Evolutionary conservation across 1,140 invertebrate genomes (phyloP).

Genomic region (Drosophila trapezifrons): DNA sequence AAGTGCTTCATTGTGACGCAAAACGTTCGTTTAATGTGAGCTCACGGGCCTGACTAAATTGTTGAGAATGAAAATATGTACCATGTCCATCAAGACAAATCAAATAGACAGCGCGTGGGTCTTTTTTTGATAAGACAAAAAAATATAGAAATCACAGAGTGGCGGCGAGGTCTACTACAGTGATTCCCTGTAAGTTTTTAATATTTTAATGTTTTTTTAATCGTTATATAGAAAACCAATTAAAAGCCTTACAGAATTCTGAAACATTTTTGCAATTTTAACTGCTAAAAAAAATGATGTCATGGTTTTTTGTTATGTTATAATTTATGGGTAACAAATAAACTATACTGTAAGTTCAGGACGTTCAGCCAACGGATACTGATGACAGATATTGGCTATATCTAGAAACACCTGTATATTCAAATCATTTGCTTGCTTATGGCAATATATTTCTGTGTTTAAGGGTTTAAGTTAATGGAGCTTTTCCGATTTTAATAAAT

Average conservation of each 20-base stretch:
- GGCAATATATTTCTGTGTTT: not conserved
- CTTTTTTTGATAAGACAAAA: conserved; percentile 32
- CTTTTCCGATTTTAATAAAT: not conserved
- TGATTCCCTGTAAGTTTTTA: conserved; percentile 16
- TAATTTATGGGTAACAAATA: not conserved
- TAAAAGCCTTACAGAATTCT: not conserved
- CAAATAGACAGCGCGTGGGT: conserved; percentile 25
- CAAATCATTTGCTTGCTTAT: not conserved
- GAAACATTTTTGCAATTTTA: not conserved
- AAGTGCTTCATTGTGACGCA: conserved; percentile 28
- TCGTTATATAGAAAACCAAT: no score
- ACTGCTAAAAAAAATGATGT: not conserved
- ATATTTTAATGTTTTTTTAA: not conserved
- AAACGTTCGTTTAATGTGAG: conserved; percentile 9
- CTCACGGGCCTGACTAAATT: conserved; percentile 41
- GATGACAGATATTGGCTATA: no score
- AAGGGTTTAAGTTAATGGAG: not conserved
- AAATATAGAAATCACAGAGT: conserved; percentile 1
- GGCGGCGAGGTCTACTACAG: not conserved
- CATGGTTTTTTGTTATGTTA: no score
- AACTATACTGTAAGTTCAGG: not conserved
- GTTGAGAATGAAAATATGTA: conserved; percentile 9
- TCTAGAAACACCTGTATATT: no score
- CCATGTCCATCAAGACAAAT: conserved; percentile 26
- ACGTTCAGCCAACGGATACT: no score